These are phyloP conservation scores for Pipa parva DNA, from an alignment of 2,113 vertebrate genomes.

Conservation along the genomic window DNA sequence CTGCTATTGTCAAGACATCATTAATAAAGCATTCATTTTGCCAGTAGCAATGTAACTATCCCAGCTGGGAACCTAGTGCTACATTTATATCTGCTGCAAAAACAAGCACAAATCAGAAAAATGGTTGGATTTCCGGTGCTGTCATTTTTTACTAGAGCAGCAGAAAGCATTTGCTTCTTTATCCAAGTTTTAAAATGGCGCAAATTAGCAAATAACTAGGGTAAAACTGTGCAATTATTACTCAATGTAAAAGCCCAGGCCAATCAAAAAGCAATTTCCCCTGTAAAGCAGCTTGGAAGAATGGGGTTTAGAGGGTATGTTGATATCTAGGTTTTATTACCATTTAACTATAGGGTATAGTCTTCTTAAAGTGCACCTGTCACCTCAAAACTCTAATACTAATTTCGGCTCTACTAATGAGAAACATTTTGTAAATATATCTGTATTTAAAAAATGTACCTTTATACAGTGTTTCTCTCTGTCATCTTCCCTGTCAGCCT, in stretches of 20 bases:
- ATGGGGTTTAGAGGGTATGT: no score
- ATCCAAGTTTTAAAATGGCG: slow-evolving; percentile 23
- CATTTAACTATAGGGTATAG: no score
- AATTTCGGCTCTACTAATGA: no score
- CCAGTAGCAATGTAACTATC: slow-evolving; percentile 38
- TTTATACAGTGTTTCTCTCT: no score
- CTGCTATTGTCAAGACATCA: slow-evolving; percentile 39
- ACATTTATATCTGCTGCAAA: slow-evolving; percentile 39
- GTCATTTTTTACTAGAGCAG: slow-evolving; percentile 25
- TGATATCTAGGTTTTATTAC: no score
- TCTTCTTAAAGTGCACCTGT: no score
- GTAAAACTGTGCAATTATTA: slow-evolving; percentile 29
- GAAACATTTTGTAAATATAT: no score
- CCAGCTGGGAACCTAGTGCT: slow-evolving; percentile 30
- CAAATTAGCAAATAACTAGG: slow-evolving; percentile 31
- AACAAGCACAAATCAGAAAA: slow-evolving; percentile 39
- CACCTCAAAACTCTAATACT: no score
- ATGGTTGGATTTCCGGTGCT: slow-evolving; percentile 21
- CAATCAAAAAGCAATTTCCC: no score
- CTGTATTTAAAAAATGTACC: no score
- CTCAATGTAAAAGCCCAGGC: neutral
- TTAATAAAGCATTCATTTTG: slow-evolving; percentile 47
- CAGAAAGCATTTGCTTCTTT: slow-evolving; percentile 4
- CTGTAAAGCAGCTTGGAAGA: no score
- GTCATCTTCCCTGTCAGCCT: no score